These are phyloP conservation scores for Sphenopsis melanotis DNA, from an alignment of 2,797 vertebrate species.

Conservation along the genomic window DNA sequence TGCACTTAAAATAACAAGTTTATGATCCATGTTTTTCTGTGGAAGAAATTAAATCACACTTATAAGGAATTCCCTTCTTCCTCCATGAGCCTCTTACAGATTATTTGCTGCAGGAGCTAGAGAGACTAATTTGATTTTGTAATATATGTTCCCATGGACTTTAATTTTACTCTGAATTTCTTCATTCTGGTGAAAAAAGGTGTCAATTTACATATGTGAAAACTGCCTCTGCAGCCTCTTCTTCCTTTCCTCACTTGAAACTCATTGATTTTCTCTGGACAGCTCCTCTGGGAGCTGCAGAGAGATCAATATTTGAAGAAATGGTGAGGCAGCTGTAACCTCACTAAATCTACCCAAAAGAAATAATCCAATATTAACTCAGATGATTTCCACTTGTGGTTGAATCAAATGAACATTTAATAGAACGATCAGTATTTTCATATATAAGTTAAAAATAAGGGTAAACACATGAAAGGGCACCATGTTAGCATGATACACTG, in stretches of 20 bases:
- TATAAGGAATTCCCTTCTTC: neutral
- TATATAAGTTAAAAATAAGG: neutral
- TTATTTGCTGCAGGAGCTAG: neutral
- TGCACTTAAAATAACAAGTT: neutral
- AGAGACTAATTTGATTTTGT: neutral
- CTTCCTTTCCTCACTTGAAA: neutral
- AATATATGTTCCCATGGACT: neutral
- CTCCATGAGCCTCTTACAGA: neutral
- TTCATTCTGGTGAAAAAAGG: neutral
- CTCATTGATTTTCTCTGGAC: neutral
- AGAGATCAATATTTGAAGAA: neutral
- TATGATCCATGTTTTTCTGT: neutral
- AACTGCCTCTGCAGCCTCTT: neutral
- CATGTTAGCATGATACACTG: neutral
- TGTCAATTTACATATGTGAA: neutral
- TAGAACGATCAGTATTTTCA: neutral
- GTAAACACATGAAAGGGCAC: neutral
- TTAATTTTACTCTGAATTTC: neutral
- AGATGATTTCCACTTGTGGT: neutral
- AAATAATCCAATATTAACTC: neutral
- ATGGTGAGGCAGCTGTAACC: neutral
- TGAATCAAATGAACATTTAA: neutral
- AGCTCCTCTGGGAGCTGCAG: neutral
- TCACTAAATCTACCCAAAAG: neutral
- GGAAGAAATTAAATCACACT: neutral